Evolutionary conservation across 2,888 invertebrate genomes (phyloP).

Genomic region (Blera fallax): DNA sequence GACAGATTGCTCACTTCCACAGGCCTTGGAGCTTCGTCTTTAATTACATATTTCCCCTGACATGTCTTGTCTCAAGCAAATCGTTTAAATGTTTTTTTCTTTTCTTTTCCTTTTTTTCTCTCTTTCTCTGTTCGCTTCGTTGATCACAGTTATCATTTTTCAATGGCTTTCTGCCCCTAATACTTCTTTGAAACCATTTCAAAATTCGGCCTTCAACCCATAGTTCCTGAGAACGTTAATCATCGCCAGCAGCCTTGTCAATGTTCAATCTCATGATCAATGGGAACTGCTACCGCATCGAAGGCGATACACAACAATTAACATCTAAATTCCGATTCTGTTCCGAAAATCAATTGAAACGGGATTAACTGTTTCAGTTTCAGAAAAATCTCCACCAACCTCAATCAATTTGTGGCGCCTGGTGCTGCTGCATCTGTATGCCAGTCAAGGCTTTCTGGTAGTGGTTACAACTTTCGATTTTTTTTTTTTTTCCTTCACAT

Average conservation of each 20-base stretch:
- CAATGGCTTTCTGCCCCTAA: neutral
- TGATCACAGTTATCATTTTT: neutral
- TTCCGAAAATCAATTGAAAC: neutral
- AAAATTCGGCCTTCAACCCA: constrained; percentile 5
- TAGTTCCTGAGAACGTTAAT: neutral
- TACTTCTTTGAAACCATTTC: constrained; percentile 1
- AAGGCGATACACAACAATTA: neutral
- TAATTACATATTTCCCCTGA: neutral
- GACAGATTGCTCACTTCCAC: neutral
- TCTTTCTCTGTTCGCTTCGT: neutral
- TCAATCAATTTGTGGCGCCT: constrained; percentile 14
- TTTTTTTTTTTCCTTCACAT: neutral
- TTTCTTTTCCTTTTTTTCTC: neutral
- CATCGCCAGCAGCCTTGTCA: constrained; percentile 16
- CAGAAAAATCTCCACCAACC: neutral
- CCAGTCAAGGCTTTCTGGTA: constrained; percentile 36
- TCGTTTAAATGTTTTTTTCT: neutral
- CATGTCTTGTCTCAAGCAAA: neutral
- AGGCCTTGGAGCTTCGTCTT: neutral
- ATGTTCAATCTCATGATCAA: neutral
- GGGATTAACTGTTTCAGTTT: neutral
- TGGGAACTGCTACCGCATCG: neutral
- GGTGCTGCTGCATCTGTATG: constrained; percentile 16
- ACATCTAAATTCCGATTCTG: neutral
- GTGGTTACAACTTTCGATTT: constrained; percentile 29